These are phyloP conservation scores for Sycobia sp. DNA, from an alignment of 1,140 invertebrate species.

Conservation along the genomic window DNA sequence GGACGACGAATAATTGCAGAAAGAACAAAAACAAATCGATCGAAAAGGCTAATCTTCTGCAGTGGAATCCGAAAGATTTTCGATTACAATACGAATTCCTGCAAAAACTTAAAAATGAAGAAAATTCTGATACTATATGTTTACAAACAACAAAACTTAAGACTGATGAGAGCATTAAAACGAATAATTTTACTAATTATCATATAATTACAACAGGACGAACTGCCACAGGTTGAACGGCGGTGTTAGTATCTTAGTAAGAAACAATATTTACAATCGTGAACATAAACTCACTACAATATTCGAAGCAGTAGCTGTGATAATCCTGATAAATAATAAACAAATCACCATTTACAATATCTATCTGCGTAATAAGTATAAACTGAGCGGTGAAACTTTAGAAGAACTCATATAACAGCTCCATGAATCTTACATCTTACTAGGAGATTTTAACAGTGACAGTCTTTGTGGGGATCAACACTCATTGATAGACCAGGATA, in stretches of 20 bases:
- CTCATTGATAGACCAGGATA: conserved; percentile 43
- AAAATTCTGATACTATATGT: conserved; percentile 18
- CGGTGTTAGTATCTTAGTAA: conserved; percentile 41
- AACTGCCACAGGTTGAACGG: conserved; percentile 37
- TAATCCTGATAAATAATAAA: conserved; percentile 33
- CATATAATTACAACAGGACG: conserved; percentile 40
- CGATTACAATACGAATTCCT: conserved; percentile 14
- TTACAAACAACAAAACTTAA: neutral
- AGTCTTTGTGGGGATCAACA: conserved; percentile 43
- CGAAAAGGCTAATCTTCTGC: conserved; percentile 15
- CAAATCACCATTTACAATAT: conserved; percentile 41
- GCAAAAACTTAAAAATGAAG: conserved; percentile 22
- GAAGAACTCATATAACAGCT: conserved; percentile 43
- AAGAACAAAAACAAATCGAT: neutral
- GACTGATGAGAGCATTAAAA: neutral
- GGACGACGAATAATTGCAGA: neutral
- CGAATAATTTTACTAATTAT: neutral
- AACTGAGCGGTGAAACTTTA: conserved; percentile 32
- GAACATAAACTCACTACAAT: conserved; percentile 37
- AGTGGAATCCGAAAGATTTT: conserved; percentile 36
- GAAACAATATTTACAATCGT: conserved; percentile 35
- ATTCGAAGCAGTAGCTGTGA: conserved; percentile 41
- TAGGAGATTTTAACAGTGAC: conserved; percentile 49
- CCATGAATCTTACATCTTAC: conserved; percentile 42
- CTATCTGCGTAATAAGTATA: conserved; percentile 36